These are phyloP conservation scores for Chaitophorus viminalis DNA, from an alignment of 2,888 invertebrate genomes.

Conservation along the genomic window DNA sequence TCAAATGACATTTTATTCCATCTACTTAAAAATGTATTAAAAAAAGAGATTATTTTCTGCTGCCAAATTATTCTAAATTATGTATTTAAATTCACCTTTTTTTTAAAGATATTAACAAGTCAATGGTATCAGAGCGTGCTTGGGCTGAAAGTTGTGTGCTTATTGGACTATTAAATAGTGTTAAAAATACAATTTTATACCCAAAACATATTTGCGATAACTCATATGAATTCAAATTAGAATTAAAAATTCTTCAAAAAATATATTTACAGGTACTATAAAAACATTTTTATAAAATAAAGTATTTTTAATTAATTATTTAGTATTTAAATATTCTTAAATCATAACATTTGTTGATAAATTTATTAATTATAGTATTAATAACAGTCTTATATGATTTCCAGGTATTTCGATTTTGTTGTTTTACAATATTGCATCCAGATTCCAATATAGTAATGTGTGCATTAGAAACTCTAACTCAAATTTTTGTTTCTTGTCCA, in stretches of 20 bases:
- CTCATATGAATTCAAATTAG: constrained; percentile 54
- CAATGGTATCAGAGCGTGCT: constrained; percentile 49
- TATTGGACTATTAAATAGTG: constrained; percentile 50
- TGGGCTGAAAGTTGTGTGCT: constrained; percentile 53
- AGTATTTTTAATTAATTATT: background rate
- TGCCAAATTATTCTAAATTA: background rate
- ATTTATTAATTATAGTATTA: background rate
- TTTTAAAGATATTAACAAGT: constrained; percentile 53
- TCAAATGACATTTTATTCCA: too few species aligned
- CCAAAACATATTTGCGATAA: constrained; percentile 45
- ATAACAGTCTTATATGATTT: constrained; percentile 64
- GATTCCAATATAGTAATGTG: constrained; percentile 81
- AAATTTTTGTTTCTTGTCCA: constrained; percentile 72
- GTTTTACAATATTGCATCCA: constrained; percentile 70
- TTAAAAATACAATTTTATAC: constrained; percentile 37
- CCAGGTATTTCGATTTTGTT: constrained; percentile 81
- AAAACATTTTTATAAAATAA: background rate
- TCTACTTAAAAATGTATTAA: too few species aligned
- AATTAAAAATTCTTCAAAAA: constrained; percentile 54
- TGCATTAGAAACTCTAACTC: constrained; percentile 81
- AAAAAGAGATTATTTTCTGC: too few species aligned
- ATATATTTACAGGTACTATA: constrained; percentile 55
- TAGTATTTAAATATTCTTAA: background rate
- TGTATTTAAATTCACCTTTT: background rate
- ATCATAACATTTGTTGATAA: background rate